Percentiles rank a stretch among this genome's conserved stretches.
Conservation (phyloP, 2,797 vertebrate genomes). For the Melanogrammus aeglefinus region DNA sequence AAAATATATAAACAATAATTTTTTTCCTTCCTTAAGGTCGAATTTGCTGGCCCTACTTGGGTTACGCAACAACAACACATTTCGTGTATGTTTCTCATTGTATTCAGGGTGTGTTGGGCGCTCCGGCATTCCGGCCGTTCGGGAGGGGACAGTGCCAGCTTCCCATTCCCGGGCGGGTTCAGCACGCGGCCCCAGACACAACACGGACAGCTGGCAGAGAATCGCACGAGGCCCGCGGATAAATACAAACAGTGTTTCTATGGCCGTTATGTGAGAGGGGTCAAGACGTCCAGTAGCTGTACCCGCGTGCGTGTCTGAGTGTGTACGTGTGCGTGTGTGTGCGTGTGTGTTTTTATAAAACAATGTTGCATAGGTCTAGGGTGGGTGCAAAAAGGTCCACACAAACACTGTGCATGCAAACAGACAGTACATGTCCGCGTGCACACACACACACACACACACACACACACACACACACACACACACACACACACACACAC, state of each 20-base stretch:
- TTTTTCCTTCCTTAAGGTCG: not conserved
- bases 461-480: not conserved
- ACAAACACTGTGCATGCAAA: conserved; percentile 16
- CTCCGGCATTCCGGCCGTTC: conserved; percentile 64
- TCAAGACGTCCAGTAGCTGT: conserved; percentile 33
- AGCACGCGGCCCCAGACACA: conserved; percentile 87
- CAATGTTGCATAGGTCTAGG: not conserved
- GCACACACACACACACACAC: conserved; percentile 8
- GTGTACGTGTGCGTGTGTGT: not conserved
- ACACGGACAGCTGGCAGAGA: conserved; percentile 86
- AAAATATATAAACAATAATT: not conserved
- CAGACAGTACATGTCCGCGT: conserved; percentile 17
- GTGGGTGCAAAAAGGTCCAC: not conserved
- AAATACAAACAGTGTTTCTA: conserved; percentile 91
- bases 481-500: conserved; percentile 25
- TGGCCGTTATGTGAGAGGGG: conserved; percentile 61
- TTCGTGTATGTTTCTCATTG: conserved; percentile 64
- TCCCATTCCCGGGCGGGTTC: conserved; percentile 58
- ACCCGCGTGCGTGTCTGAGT: not conserved
- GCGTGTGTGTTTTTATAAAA: not conserved
- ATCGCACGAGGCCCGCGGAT: conserved; percentile 58
- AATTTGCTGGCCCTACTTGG: conserved; percentile 4
- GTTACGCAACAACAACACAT: conserved; percentile 37
- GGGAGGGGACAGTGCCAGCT: conserved; percentile 23
- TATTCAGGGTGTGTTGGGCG: conserved; percentile 73